Base-by-base conservation (phyloP, 1,140 invertebrate genomes). In the Mya arenaria region DNA sequence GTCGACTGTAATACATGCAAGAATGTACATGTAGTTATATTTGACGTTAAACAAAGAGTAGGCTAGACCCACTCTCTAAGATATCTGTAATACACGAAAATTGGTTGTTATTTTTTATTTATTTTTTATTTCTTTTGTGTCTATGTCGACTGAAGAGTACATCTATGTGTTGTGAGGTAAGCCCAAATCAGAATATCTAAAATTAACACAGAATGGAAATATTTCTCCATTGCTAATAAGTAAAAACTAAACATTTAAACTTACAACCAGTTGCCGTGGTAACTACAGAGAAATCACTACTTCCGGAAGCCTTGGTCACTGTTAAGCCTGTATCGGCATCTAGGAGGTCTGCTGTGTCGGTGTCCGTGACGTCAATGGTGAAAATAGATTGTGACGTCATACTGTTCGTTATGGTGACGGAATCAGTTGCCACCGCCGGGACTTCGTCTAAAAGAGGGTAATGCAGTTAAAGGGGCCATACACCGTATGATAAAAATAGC, bases 231-330 rank as follows among this genome's bases (percentile, higher is more conserved):
- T n/a, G n/a, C n/a, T n/a, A n/a, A n/a, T n/a, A n/a, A n/a, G n/a
- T n/a, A n/a, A n/a, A n/a, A n/a, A n/a, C n/a, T n/a, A n/a, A n/a
- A n/a, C n/a, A n/a, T n/a, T n/a, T n/a, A 52, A 23, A 75, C 73
- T 44, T 75, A 75, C 73, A 75, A 19, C 37, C 30, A 32, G 73
- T 63, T 4, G 36, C 73, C n/a, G 55, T 36, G 13, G 30, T 25
- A 4, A 17, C 41, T 5, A 75, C 62, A 17, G 73, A 75, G 36
- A 75, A 75, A 34, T 30, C 36, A 15, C 56, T 30, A n/a, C 55
- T 37, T 28, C 44, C 23, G 8, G 73, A 28, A 23, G 58, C n/a
- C 37, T 52, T 74, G 13, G n/a, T 17, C 3, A 58, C 32, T 13
- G 41, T 60, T 13, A 8, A 23, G 10, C 58, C 55, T 5, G 5